Base-by-base conservation (phyloP, 1,140 invertebrate species). In the Micrasema longulum region DNA sequence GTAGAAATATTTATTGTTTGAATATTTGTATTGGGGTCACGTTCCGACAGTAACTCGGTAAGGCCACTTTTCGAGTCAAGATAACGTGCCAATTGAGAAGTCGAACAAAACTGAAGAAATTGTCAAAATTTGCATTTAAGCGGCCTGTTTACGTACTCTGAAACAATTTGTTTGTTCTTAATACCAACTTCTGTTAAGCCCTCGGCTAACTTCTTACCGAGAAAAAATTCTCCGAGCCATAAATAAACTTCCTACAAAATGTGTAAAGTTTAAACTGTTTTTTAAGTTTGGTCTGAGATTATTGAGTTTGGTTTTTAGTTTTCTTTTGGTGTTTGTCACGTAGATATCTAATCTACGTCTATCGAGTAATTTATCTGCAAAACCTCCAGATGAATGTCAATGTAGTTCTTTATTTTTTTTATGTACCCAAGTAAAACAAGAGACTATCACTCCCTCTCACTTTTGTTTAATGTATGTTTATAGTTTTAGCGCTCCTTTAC, bases 11-110 rank as follows among this genome's bases (percentile, higher is more conserved):
- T 66, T 60, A 72, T 67, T 66, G 71, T 67, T 31, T 35, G 64
- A 26, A 18, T 63, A 38, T 60, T 60, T 62, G 22, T 48, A 67
- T 67, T 72, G 48, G 38, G 23, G 18, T 35, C 71, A 67, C 71
- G 63, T 67, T 16, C 23, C 35, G 12, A n/a, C 63, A 64, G 69
- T 71, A 71, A 71, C 69, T 71, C 62, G 18, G 48, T 11, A 23
- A 10, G 35, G 69, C 41, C 69, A 71, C 69, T 71, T 71, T 71
- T 66, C 62, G 50, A 52, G 57, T 64, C 26, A 35, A 23, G 64
- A 72, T 72, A 72, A 72, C 63, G 71, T 72, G 64, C 63, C 71
- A 67, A 72, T 72, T 64, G 64, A 67, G 38, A 66, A 67, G 71
- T 67, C 63, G 62, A 48, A 23, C 63, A 55, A 57, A 66, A 72